Evolutionary conservation across 2,797 vertebrate species (phyloP).

Genomic region (Dendrocincla fuliginosa): DNA sequence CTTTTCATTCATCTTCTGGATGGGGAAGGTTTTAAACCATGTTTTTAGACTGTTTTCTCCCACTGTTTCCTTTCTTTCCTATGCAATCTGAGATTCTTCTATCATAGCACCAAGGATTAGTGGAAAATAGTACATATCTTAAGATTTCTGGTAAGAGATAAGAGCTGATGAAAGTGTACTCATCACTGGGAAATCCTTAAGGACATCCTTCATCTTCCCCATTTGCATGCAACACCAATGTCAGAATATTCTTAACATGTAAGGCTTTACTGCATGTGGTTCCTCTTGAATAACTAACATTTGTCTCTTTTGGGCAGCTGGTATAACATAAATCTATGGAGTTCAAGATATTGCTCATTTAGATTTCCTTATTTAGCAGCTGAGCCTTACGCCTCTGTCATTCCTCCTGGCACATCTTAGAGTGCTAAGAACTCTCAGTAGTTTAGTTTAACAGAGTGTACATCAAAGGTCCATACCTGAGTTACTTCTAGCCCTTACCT

Average conservation of each 20-base stretch:
- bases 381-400: background rate
- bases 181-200: background rate
- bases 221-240: background rate
- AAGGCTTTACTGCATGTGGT: background rate
- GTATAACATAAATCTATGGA: background rate
- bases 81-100: background rate
- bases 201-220: background rate
- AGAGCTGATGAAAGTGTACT: background rate
- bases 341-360: slow-evolving; percentile 19
- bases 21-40: background rate
- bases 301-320: background rate
- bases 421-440: background rate
- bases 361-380: slow-evolving; percentile 21
- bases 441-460: background rate
- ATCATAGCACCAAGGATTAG: background rate
- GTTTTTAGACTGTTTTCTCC: background rate
- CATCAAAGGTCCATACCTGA: background rate
- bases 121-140: background rate
- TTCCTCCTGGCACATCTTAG: slow-evolving; percentile 3
- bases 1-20: background rate
- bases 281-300: background rate
- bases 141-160: background rate
- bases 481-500: background rate
- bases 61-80: background rate
- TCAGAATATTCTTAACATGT: background rate